Base-by-base conservation (phyloP, 2,797 vertebrate genomes). In the Ptychadena robeensis region DNA sequence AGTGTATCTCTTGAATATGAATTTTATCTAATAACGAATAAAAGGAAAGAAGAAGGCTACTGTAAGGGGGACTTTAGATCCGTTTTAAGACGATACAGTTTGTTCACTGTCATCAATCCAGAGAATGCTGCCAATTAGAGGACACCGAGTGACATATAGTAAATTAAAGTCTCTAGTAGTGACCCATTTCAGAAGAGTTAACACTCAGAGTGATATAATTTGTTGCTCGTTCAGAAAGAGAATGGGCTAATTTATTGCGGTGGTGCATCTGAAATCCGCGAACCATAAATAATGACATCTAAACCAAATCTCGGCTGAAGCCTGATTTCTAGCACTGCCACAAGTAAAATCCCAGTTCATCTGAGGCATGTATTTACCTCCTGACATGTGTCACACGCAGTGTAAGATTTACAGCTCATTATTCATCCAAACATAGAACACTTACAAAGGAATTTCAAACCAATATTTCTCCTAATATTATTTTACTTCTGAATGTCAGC, bases 61-160 rank as follows among this genome's bases (percentile, higher is more conserved):
- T 38, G 9, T 48, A 48, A 48, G 4, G 44, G 44, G 44, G 15
- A 18, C 9, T 22, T 48, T 8, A 48, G 44, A 6, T 10, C 37
- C 9, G 9, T 48, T 48, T 48, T 48, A n/a, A 22, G 15, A 22
- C 59, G 72, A 66, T 35, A 35, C 37, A 53, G 25, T 40, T 34
- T 31, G 64, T 48, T n/a, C 66, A 30, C 22, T 27, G 53, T 34
- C 40, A 38, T 82, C 65, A 67, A 44, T 69, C 81, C 35, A 5
- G 18, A 67, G 69, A 57, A 63, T 44, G 48, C 65, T 48, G 48
- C 37, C 81, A 76, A 69, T 82, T 82, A 82, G 73, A 22, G 37
- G 61, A 64, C 66, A 68, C 28, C 57, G 35, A 64, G 31, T 25
- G 48, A 40, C 66, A 71, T 71, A 75, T 77, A 64, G 34, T 65